Percentiles rank a stretch among this genome's conserved stretches.
Evolutionary conservation across 2,888 invertebrate genomes (phyloP).

Genomic region (Troglohyphantes excavatus): DNA sequence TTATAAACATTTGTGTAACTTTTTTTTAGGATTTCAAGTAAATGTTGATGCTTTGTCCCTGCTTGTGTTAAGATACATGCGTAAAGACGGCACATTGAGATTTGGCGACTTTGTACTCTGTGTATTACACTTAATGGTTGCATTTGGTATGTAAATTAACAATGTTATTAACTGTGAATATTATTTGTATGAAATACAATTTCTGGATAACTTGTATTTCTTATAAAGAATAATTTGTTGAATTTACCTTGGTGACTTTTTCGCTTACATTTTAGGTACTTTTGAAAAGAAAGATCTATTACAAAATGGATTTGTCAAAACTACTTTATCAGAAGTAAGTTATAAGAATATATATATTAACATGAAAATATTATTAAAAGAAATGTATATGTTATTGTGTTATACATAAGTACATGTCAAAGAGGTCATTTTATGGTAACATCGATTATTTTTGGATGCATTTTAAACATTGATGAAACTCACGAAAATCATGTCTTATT

Average conservation of each 20-base stretch:
- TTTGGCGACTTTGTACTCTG: constrained; percentile 96
- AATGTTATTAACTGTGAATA: background rate
- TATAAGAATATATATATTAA: no score
- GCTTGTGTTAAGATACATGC: constrained; percentile 92
- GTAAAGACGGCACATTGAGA: constrained; percentile 94
- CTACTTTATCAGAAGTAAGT: constrained; percentile 90
- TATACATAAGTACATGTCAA: no score
- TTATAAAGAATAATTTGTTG: background rate
- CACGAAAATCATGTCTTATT: no score
- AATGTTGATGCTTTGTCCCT: constrained; percentile 92
- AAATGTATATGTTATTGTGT: no score
- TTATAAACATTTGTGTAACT: background rate
- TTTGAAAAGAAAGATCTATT: constrained; percentile 90
- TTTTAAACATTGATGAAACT: no score
- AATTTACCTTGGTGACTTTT: no score
- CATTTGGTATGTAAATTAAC: constrained; percentile 88
- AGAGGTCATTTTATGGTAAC: no score
- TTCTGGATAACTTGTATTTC: background rate
- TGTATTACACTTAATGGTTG: constrained; percentile 92
- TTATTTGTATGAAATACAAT: background rate
- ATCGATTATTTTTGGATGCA: no score
- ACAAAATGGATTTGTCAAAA: constrained; percentile 90
- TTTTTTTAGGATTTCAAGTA: constrained; percentile 88
- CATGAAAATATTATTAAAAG: no score
- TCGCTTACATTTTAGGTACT: constrained; percentile 83